phyloP scores from a whole-genome alignment of 2,113 vertebrate species.

The Labrus mixtus region DNA sequence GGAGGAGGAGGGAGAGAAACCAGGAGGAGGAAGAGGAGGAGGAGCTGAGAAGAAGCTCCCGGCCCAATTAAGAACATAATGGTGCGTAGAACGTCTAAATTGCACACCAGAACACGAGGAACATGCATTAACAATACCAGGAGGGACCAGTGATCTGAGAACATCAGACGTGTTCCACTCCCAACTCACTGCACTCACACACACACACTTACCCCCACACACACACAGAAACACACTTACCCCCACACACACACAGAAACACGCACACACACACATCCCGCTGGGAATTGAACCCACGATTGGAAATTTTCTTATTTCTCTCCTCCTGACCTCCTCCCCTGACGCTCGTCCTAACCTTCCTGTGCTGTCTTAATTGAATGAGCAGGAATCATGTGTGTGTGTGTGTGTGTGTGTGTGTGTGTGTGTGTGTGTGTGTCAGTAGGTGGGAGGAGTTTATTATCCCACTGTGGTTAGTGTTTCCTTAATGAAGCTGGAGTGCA shows the following conservation, averaged over 20 bases:
- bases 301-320: slow-evolving; percentile 63
- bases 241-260: too few species aligned
- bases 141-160: slow-evolving; percentile 3
- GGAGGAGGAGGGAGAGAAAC: not conserved
- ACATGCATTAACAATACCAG: slow-evolving; percentile 10
- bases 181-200: slow-evolving; percentile 10
- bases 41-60: not conserved
- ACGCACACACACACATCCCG: not conserved
- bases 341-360: slow-evolving; percentile 49
- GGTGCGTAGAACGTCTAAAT: slow-evolving; percentile 1
- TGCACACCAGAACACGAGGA: not conserved
- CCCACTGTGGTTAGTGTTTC: slow-evolving; percentile 58
- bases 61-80: slow-evolving; percentile 29
- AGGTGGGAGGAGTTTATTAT: slow-evolving; percentile 56
- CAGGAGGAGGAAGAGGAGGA: too few species aligned
- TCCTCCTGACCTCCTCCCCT: slow-evolving; percentile 48
- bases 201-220: too few species aligned
- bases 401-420: slow-evolving; percentile 2
- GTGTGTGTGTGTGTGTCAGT: not conserved
- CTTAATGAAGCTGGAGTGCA: slow-evolving; percentile 71
- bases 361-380: slow-evolving; percentile 57
- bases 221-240: too few species aligned
- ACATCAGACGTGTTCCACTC: slow-evolving; percentile 1
- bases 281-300: slow-evolving; percentile 39
- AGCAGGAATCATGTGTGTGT: slow-evolving; percentile 4